These are phyloP conservation scores for Phylloscopus collybita DNA, from an alignment of 2,797 vertebrate species.

Conservation along the genomic window DNA sequence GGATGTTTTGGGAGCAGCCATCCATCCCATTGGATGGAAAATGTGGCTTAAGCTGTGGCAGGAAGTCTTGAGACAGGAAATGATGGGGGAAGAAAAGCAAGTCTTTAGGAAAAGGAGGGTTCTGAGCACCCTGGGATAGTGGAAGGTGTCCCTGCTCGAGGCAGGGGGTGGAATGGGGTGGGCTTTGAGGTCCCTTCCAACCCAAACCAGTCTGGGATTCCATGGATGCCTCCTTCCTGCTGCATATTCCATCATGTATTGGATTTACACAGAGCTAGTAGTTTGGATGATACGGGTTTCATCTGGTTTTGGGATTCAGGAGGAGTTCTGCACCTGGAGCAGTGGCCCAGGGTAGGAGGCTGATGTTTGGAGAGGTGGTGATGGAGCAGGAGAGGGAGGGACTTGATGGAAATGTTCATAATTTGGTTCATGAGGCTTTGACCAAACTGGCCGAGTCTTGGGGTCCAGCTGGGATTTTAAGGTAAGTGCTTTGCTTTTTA, in stretches of 20 bases:
- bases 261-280: background rate
- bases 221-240: background rate
- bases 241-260: background rate
- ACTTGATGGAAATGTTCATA: background rate
- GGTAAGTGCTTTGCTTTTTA: background rate
- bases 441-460: background rate
- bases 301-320: background rate
- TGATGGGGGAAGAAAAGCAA: background rate
- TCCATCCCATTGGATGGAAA: background rate
- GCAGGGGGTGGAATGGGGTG: background rate
- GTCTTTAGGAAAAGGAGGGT: background rate
- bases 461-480: background rate
- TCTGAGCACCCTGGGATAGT: background rate
- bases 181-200: background rate
- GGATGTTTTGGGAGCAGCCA: background rate
- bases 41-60: accelerated
- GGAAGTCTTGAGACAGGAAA: background rate
- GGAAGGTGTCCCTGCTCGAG: background rate
- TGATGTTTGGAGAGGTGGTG: background rate
- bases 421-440: background rate
- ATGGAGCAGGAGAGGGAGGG: background rate
- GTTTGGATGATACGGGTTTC: background rate
- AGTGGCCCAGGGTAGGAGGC: background rate
- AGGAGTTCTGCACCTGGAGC: background rate
- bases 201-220: background rate